phyloP scores from a whole-genome alignment of 2,797 vertebrate species.

The Chrysocyon brachyurus region DNA sequence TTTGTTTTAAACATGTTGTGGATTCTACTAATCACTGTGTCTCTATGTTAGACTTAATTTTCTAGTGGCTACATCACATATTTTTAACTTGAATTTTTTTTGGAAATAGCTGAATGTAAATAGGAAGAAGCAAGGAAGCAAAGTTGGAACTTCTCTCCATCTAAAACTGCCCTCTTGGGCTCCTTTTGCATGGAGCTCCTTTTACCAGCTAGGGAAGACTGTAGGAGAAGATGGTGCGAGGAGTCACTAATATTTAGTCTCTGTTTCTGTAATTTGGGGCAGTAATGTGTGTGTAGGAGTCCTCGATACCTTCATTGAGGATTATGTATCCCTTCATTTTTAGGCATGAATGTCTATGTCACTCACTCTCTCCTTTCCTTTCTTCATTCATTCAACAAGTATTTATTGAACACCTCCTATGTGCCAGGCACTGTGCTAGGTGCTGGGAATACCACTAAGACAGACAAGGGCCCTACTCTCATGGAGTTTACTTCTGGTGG shows the following conservation, averaged over 20 bases:
- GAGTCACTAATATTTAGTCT: not conserved
- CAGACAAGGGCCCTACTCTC: constrained; percentile 53
- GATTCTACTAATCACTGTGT: constrained; percentile 75
- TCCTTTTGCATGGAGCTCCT: not conserved
- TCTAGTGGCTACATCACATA: constrained; percentile 60
- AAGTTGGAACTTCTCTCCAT: not conserved
- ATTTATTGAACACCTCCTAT: constrained; percentile 53
- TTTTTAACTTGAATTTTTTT: constrained; percentile 74
- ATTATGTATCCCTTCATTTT: not conserved
- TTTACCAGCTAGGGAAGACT: not conserved
- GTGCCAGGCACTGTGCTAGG: constrained; percentile 56
- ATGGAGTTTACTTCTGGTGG: constrained; percentile 42
- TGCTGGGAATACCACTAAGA: constrained; percentile 37
- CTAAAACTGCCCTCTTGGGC: not conserved
- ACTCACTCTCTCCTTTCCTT: not conserved
- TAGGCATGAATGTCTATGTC: not conserved
- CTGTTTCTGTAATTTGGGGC: constrained; percentile 39
- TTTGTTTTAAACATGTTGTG: constrained; percentile 14
- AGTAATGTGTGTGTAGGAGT: not conserved
- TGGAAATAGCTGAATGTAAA: constrained; percentile 75
- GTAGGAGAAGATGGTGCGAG: not conserved
- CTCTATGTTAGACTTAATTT: constrained; percentile 56
- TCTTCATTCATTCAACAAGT: not conserved
- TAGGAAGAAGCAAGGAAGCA: constrained; percentile 58
- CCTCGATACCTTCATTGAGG: not conserved